Evolutionary conservation across 2,797 vertebrate genomes (phyloP).

Genomic region (Tiaroga cobitis): DNA sequence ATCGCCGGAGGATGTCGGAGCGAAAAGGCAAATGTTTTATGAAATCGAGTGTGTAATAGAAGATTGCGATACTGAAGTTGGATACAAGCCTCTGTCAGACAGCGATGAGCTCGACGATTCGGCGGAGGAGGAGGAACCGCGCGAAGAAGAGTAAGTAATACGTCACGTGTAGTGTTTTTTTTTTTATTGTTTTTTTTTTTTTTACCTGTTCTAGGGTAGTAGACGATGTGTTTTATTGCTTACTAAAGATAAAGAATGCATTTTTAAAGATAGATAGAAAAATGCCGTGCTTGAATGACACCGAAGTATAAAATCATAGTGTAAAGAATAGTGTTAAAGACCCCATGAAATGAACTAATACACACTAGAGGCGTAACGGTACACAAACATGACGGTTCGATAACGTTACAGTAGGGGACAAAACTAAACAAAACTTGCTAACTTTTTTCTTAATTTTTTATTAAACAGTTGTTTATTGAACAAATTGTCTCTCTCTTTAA

Average conservation of each 20-base stretch:
- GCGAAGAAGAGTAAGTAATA: conserved; percentile 34
- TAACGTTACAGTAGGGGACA: no score
- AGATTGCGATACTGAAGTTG: conserved; percentile 21
- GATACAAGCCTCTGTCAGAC: conserved; percentile 33
- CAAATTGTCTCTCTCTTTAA: no score
- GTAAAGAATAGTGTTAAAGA: neutral
- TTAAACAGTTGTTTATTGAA: no score
- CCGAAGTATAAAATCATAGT: neutral
- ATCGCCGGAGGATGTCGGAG: neutral
- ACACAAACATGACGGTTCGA: no score
- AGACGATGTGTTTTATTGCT: neutral
- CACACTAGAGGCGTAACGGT: no score
- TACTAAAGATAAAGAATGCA: neutral
- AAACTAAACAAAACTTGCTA: no score
- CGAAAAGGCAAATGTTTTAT: conserved; percentile 27
- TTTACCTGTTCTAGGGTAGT: conserved; percentile 1
- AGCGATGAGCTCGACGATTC: conserved; percentile 40
- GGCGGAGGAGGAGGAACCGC: conserved; percentile 28
- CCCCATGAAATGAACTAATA: neutral
- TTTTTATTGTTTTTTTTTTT: neutral
- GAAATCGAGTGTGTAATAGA: conserved; percentile 44
- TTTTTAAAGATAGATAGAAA: neutral
- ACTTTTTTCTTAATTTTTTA: no score
- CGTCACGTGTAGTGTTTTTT: neutral
- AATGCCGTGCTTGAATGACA: neutral